phyloP scores from a whole-genome alignment of 2,113 vertebrate genomes.

The Megalops atlanticus region DNA sequence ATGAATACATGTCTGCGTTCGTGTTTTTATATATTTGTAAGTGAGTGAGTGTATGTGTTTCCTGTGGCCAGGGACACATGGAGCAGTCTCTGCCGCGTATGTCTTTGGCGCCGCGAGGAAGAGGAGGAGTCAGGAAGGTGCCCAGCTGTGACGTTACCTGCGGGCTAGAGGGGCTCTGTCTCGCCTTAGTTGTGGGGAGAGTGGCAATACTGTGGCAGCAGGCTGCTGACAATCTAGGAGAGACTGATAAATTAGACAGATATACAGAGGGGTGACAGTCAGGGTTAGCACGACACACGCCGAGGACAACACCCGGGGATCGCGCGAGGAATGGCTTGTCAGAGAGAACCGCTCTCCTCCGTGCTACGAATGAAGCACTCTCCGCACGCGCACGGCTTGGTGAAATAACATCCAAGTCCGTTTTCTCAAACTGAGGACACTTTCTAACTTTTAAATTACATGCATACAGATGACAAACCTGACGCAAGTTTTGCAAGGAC shows the following conservation, averaged over 20 bases:
- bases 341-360: slow-evolving; percentile 24
- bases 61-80: background rate
- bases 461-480: too few species aligned
- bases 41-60: background rate
- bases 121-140: background rate
- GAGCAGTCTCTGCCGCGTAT: too few species aligned
- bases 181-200: slow-evolving; percentile 91
- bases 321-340: slow-evolving; percentile 68
- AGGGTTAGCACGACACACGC: slow-evolving; percentile 72
- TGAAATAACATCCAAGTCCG: too few species aligned
- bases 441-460: too few species aligned
- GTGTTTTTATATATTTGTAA: background rate
- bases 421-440: too few species aligned
- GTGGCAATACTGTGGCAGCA: slow-evolving; percentile 95
- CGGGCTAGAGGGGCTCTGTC: slow-evolving; percentile 78
- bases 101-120: too few species aligned
- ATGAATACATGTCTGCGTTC: background rate
- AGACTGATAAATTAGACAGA: slow-evolving; percentile 99
- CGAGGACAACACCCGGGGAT: slow-evolving; percentile 59
- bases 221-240: slow-evolving; percentile 99
- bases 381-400: too few species aligned
- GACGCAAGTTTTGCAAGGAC: too few species aligned
- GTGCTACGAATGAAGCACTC: too few species aligned
- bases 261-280: slow-evolving; percentile 89
- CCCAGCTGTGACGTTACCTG: slow-evolving; percentile 80